These are phyloP conservation scores for Neodiprion virginianus DNA, from an alignment of 1,140 invertebrate species.

Conservation along the genomic window DNA sequence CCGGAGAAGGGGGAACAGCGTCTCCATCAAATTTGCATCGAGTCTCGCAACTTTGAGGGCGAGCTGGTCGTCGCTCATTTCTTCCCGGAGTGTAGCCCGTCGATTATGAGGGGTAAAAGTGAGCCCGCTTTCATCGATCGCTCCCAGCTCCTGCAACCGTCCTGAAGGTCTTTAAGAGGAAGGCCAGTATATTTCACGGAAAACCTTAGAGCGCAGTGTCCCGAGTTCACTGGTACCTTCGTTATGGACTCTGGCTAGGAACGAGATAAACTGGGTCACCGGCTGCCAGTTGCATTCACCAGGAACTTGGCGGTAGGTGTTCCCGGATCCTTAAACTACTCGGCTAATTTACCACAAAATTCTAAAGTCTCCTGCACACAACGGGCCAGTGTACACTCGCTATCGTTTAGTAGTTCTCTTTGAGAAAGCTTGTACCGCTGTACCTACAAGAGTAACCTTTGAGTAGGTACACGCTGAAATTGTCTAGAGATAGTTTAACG, in stretches of 20 bases:
- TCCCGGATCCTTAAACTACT: neutral
- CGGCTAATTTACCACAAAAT: conserved; percentile 3
- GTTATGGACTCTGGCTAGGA: conserved; percentile 5
- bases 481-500: no score
- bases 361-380: neutral
- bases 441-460: no score
- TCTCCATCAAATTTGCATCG: neutral
- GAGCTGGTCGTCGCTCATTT: neutral
- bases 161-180: neutral
- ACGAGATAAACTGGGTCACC: conserved; percentile 6
- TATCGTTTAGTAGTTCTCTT: no score
- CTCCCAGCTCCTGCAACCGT: neutral
- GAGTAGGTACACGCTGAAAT: no score
- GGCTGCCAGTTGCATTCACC: conserved; percentile 1
- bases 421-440: no score
- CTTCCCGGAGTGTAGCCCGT: neutral
- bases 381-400: no score
- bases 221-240: neutral
- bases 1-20: neutral
- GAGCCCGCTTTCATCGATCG: neutral
- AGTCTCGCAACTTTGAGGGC: neutral
- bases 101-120: neutral
- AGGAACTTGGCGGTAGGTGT: neutral
- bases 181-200: conserved; percentile 5
- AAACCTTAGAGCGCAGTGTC: neutral